Evolutionary conservation across 2,888 invertebrate genomes (phyloP).

Genomic region (Gari tellinella): DNA sequence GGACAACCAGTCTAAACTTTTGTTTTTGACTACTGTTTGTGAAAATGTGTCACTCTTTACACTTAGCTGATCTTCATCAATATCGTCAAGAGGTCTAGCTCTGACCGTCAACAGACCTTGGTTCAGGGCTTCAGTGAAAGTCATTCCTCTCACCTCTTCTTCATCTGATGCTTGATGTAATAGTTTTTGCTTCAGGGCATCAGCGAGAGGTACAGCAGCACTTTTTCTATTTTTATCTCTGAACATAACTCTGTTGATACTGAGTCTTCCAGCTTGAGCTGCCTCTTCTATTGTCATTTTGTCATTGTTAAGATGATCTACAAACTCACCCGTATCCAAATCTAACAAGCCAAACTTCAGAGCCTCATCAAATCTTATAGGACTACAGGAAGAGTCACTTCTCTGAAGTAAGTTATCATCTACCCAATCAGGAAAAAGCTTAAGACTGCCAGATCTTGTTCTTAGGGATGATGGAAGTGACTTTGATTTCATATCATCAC

Average conservation of each 20-base stretch:
- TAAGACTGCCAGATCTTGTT: no score
- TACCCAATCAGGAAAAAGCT: no score
- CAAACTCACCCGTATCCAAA: conserved; percentile 60
- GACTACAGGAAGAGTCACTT: conserved; percentile 32
- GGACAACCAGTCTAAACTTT: conserved; percentile 56
- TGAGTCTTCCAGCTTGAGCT: conserved; percentile 90
- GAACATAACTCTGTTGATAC: conserved; percentile 84
- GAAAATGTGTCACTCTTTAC: conserved; percentile 57
- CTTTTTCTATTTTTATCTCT: conserved; percentile 40
- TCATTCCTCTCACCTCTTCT: conserved; percentile 26
- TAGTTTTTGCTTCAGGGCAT: conserved; percentile 51
- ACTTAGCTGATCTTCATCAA: conserved; percentile 43
- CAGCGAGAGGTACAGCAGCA: conserved; percentile 49
- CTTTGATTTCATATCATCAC: no score
- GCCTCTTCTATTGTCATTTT: conserved; percentile 89
- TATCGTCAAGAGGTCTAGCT: conserved; percentile 18
- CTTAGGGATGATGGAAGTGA: no score
- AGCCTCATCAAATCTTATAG: conserved; percentile 64
- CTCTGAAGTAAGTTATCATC: not conserved
- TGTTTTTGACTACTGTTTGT: conserved; percentile 32
- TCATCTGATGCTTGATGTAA: conserved; percentile 26
- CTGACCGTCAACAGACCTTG: conserved; percentile 44
- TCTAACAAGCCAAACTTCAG: conserved; percentile 63
- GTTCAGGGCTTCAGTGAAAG: conserved; percentile 57
- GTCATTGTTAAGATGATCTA: conserved; percentile 59